Percentiles rank a stretch among this genome's conserved stretches.
These are phyloP conservation scores for Callaeas wilsoni DNA, from an alignment of 2,113 vertebrate species.

Conservation along the genomic window DNA sequence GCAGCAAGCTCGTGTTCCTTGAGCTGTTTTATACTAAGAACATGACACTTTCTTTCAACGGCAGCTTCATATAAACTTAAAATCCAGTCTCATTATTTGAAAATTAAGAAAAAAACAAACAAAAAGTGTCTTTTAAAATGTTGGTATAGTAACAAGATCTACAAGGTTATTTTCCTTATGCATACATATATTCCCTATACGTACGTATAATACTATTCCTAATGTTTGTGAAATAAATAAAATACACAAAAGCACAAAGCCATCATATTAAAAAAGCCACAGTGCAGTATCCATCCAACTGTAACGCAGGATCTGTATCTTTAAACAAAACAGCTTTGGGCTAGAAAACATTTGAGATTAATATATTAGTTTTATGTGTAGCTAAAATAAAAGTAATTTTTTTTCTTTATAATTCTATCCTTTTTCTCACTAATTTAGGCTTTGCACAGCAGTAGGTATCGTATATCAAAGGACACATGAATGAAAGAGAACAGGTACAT, in stretches of 20 bases:
- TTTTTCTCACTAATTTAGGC: not conserved
- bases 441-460: not conserved
- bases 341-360: not conserved
- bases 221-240: not conserved
- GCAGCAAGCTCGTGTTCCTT: not conserved
- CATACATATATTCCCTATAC: not conserved
- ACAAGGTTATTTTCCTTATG: not conserved
- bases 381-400: not conserved
- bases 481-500: conserved; percentile 14
- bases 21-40: not conserved
- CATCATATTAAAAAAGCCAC: not conserved
- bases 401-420: not conserved
- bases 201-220: not conserved
- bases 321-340: not conserved
- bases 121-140: not conserved
- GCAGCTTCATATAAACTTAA: not conserved
- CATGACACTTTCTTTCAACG: not conserved
- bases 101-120: not conserved
- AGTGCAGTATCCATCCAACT: not conserved
- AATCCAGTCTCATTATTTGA: not conserved
- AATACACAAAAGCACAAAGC: not conserved
- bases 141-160: not conserved
- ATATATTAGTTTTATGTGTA: not conserved
- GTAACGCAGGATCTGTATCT: not conserved
- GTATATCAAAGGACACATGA: not conserved